phyloP scores from a whole-genome alignment of 2,888 invertebrate species.

The Apotomis turbidana region DNA sequence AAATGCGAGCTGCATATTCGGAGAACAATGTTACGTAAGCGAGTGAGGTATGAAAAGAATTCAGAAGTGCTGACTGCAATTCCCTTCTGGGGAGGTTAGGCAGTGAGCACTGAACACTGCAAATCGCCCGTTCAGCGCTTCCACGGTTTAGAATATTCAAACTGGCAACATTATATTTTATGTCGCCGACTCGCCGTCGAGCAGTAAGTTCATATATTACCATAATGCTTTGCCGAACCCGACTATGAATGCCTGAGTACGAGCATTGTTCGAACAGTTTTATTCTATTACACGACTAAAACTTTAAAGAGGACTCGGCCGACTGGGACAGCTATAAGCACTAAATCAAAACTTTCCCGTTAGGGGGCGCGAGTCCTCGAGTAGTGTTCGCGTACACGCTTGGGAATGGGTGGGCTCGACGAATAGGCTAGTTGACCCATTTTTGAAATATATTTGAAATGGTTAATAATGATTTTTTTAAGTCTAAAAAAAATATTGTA shows the following conservation, averaged over 20 bases:
- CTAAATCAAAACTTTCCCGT: constrained; percentile 82
- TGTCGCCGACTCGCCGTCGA: constrained; percentile 56
- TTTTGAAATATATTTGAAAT: too few relatives aligned
- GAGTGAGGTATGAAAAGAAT: constrained; percentile 43
- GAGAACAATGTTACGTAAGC: constrained; percentile 27
- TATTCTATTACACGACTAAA: constrained; percentile 80
- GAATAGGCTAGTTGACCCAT: constrained; percentile 46
- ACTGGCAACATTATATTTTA: constrained; percentile 68
- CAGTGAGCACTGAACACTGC: constrained; percentile 48
- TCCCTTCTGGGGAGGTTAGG: constrained; percentile 46
- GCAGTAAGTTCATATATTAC: constrained; percentile 68
- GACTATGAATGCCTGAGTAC: constrained; percentile 68
- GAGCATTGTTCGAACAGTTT: constrained; percentile 77
- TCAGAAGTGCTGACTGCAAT: constrained; percentile 50
- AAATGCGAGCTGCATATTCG: constrained; percentile 27
- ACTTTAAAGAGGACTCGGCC: constrained; percentile 76
- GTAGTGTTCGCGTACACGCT: constrained; percentile 71
- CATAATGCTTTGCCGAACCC: constrained; percentile 59
- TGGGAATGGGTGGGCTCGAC: constrained; percentile 58
- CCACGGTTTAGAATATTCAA: constrained; percentile 69
- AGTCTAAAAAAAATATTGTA: too few relatives aligned
- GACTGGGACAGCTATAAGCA: constrained; percentile 78
- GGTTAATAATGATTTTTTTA: too few relatives aligned
- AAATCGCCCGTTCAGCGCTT: constrained; percentile 51
- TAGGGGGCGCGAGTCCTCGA: constrained; percentile 59